Evolutionary conservation across 2,113 vertebrate genomes (phyloP).

Genomic region (Pholis gunnellus): DNA sequence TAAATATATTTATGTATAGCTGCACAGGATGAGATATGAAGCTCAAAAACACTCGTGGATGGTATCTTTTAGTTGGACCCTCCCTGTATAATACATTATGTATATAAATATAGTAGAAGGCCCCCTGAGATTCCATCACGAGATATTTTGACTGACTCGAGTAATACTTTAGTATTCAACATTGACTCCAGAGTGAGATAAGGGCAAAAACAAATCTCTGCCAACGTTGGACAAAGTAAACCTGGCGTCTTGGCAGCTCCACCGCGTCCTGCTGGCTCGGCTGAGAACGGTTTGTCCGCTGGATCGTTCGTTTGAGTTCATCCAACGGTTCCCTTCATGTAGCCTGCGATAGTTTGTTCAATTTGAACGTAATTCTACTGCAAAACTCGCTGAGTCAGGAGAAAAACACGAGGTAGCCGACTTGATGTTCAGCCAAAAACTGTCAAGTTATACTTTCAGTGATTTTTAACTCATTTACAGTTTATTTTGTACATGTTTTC

Average conservation of each 20-base stretch:
- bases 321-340: slow-evolving; percentile 32
- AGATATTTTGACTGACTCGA: neutral
- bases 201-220: slow-evolving; percentile 29
- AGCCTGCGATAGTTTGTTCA: neutral
- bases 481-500: neutral
- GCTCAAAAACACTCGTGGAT: no score
- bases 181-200: neutral
- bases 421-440: neutral
- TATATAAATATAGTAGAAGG: neutral
- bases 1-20: no score
- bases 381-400: neutral
- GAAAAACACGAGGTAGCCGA: neutral
- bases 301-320: slow-evolving; percentile 56
- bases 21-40: no score
- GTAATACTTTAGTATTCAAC: slow-evolving; percentile 11
- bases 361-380: neutral
- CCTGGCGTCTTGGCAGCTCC: slow-evolving; percentile 58
- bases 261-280: slow-evolving; percentile 37
- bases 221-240: slow-evolving; percentile 45
- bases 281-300: slow-evolving; percentile 51
- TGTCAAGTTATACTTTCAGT: neutral
- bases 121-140: neutral
- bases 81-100: no score
- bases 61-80: no score
- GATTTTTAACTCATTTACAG: neutral